Evolutionary conservation across 2,797 vertebrate genomes (phyloP).

Genomic region (Mormyrus hasselquistii): DNA sequence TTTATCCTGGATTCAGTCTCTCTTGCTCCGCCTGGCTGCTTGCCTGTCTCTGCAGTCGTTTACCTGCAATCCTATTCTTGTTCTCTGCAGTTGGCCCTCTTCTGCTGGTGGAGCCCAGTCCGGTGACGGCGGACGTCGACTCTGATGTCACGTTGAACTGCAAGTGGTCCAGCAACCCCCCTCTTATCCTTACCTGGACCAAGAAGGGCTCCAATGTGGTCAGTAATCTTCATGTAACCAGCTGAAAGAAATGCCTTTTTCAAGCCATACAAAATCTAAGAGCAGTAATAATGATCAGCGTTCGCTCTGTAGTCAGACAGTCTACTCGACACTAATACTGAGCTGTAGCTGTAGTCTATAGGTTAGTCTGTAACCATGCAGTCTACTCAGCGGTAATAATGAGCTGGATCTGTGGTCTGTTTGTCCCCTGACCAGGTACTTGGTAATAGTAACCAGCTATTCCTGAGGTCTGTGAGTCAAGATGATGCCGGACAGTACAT

Average conservation of each 20-base stretch:
- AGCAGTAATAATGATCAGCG: slow-evolving; percentile 81
- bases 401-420: slow-evolving; percentile 55
- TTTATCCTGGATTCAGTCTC: not conserved
- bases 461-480: slow-evolving; percentile 83
- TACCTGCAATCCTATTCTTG: not conserved
- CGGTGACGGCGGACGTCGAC: slow-evolving; percentile 78
- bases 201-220: slow-evolving; percentile 96
- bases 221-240: slow-evolving; percentile 30
- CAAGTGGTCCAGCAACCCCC: slow-evolving; percentile 90
- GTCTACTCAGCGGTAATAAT: slow-evolving; percentile 82
- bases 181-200: slow-evolving; percentile 92
- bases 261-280: not conserved
- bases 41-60: not conserved
- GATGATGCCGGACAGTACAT: slow-evolving; percentile 83
- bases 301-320: not conserved
- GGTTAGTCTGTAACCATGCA: not conserved
- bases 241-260: not conserved
- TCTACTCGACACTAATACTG: not conserved
- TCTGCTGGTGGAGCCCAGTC: slow-evolving; percentile 83
- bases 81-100: slow-evolving; percentile 76
- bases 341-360: not conserved
- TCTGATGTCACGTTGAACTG: slow-evolving; percentile 86
- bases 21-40: not conserved
- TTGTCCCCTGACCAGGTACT: slow-evolving; percentile 68
- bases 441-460: slow-evolving; percentile 91